phyloP scores from a whole-genome alignment of 2,888 invertebrate genomes.

The Lasioglossum morio region DNA sequence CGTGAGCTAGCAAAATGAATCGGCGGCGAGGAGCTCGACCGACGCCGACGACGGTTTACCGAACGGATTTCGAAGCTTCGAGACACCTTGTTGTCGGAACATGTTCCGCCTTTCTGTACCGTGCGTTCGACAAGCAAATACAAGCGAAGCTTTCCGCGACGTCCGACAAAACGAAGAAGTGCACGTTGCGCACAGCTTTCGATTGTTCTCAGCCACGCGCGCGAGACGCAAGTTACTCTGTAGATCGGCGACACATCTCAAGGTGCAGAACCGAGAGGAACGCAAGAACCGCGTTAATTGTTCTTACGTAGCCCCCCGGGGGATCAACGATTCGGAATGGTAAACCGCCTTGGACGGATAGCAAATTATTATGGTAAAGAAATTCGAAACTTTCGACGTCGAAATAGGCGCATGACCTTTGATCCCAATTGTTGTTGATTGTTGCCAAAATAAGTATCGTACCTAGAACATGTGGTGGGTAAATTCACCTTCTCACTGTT shows the following conservation, averaged over 20 bases:
- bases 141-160: not conserved
- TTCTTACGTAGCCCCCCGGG: slow-evolving; percentile 48
- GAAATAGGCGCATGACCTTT: slow-evolving; percentile 53
- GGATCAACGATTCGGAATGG: slow-evolving; percentile 63
- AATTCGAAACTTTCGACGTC: not conserved
- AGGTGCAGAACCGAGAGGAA: not conserved
- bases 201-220: not conserved
- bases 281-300: slow-evolving; percentile 37
- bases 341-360: slow-evolving; percentile 4
- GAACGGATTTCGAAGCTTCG: not conserved
- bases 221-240: not conserved
- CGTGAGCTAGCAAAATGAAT: not conserved
- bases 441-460: slow-evolving; percentile 82
- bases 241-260: slow-evolving; percentile 24
- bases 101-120: not conserved
- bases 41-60: not conserved
- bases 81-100: not conserved
- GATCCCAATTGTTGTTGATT: slow-evolving; percentile 83
- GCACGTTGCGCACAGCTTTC: not conserved
- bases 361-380: slow-evolving; percentile 1
- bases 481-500: slow-evolving; percentile 44
- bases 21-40: not conserved
- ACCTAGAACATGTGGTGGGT: slow-evolving; percentile 59
- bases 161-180: not conserved
- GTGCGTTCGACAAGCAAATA: not conserved